phyloP scores from a whole-genome alignment of 2,797 vertebrate species.

The Pempheris klunzingeri region DNA sequence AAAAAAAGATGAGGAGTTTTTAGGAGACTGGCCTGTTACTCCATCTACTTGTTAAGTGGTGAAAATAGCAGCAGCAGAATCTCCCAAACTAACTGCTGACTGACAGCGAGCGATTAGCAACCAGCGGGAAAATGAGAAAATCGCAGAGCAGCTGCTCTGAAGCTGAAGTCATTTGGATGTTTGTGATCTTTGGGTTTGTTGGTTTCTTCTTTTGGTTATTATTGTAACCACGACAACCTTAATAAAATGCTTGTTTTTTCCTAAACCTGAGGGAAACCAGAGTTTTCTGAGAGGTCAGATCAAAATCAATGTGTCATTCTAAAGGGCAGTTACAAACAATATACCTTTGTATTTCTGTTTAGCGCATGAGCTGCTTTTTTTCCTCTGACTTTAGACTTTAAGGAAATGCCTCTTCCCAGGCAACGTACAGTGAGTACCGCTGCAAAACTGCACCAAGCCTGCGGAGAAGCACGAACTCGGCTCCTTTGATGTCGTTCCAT shows the following conservation, averaged over 20 bases:
- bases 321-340: background rate
- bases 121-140: background rate
- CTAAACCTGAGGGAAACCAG: too few relatives aligned
- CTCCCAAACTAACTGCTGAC: constrained; percentile 5
- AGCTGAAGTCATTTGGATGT: background rate
- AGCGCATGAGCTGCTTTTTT: background rate
- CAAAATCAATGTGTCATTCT: too few relatives aligned
- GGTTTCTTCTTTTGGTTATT: background rate
- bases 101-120: constrained; percentile 37
- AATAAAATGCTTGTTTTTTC: too few relatives aligned
- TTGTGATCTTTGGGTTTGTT: background rate
- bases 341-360: background rate
- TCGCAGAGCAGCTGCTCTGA: constrained; percentile 18
- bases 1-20: background rate
- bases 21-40: constrained; percentile 20
- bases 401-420: background rate
- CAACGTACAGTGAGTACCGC: too few relatives aligned
- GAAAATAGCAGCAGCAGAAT: constrained; percentile 21
- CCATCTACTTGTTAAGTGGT: constrained; percentile 8
- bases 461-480: background rate
- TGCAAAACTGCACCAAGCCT: background rate
- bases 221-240: background rate
- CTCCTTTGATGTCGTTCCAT: background rate
- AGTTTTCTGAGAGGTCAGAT: too few relatives aligned
- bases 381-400: background rate